Evolutionary conservation across 2,888 invertebrate genomes (phyloP).

Genomic region (Amphimallon solstitiale): DNA sequence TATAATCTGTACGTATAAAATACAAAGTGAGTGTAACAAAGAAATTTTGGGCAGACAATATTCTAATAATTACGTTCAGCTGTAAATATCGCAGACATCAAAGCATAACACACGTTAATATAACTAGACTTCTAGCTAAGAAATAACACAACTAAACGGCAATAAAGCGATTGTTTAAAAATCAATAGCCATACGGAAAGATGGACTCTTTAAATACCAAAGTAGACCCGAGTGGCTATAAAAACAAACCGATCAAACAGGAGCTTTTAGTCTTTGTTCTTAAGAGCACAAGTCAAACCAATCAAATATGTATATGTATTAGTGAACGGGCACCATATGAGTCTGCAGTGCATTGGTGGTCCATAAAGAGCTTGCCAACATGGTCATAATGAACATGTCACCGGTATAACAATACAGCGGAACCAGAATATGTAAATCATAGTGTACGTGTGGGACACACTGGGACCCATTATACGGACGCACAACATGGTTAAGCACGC

Average conservation of each 20-base stretch:
- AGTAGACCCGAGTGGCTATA: not conserved
- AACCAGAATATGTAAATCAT: slow-evolving; percentile 54
- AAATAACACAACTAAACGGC: not conserved
- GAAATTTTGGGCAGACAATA: too few species aligned
- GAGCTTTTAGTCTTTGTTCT: slow-evolving; percentile 9
- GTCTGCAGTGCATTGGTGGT: slow-evolving; percentile 10
- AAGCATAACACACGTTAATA: too few species aligned
- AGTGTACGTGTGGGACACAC: slow-evolving; percentile 28
- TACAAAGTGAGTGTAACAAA: too few species aligned
- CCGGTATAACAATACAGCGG: slow-evolving; percentile 50
- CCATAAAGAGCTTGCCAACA: slow-evolving; percentile 47
- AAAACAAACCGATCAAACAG: slow-evolving; percentile 5
- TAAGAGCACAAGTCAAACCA: not conserved
- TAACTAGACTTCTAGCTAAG: too few species aligned
- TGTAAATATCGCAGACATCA: too few species aligned
- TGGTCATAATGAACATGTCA: slow-evolving; percentile 57
- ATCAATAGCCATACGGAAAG: not conserved
- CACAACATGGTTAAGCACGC: slow-evolving; percentile 13
- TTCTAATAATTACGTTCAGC: too few species aligned
- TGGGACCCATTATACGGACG: slow-evolving; percentile 20
- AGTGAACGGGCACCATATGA: slow-evolving; percentile 11
- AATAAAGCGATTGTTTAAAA: slow-evolving; percentile 4
- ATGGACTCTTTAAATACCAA: slow-evolving; percentile 1
- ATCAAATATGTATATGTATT: slow-evolving; percentile 21
- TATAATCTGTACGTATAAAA: too few species aligned